Evolutionary conservation across 2,888 invertebrate species (phyloP), one percentile per base, ranked within the genome.

Genomic region (Amblyteles armatorius): DNA sequence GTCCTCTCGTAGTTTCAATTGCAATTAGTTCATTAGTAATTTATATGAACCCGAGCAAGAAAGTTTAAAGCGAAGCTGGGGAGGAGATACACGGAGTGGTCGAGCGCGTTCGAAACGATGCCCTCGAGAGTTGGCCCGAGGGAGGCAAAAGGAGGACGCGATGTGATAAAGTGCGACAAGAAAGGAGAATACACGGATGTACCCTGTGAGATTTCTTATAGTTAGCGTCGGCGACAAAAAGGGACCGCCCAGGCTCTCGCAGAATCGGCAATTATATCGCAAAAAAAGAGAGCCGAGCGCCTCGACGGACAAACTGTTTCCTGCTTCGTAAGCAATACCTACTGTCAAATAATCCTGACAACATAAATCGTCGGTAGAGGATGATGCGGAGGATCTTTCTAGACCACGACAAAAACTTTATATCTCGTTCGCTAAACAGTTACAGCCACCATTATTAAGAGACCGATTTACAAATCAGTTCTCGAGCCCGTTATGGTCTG

Each of bases 191-290:
- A 85, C 68, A 82, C 78, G 50, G 71, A 50, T 74, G 57, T 44
- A 77, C 60, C 63, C 52, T 67, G 74, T 81, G 79, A 76, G 55
- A 84, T 87, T 90, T 90, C 89, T 90, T 90, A 86, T 77, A 81
- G 84, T 79, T 84, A 73, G 81, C 77, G 83, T 78, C 55, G 80
- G 86, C 86, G 86, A 86, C 88, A 90, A 91, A 91, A 91, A 91
- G 87, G 88, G 90, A 90, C 90, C 90, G 90, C 90, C 89, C 88
- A 87, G 87, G 85, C 86, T 80, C 86, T 89, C 88, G 85, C 86
- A 87, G 91, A 91, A 91, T 91, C 88, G 88, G 88, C 91, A 91
- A 91, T 91, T 91, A 91, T 90, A 90, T 90, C 88, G 88, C 90
- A 90, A 91, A 91, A 91, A 91, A 88, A 81, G 86, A 86, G 84